Conservation (phyloP, 2,113 vertebrate species). For the Lynx canadensis region DNA sequence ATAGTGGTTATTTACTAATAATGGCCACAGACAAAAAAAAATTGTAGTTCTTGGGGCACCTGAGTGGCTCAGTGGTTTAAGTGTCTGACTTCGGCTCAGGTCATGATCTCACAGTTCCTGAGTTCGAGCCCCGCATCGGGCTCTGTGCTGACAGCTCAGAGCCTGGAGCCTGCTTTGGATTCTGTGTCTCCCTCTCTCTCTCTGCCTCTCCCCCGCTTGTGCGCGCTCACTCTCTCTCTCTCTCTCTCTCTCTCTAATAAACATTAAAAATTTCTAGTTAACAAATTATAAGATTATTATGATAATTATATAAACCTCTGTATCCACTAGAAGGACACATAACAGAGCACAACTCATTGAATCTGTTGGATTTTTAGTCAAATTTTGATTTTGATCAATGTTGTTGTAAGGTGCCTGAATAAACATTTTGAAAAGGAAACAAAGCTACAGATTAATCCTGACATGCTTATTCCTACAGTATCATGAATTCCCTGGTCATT, state of each 20-base stretch:
- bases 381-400: background rate
- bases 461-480: constrained; percentile 86
- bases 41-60: too few species aligned
- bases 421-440: background rate
- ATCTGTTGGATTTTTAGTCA: constrained; percentile 34
- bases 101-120: too few species aligned
- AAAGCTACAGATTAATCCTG: background rate
- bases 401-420: background rate
- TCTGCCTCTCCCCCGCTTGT: too few species aligned
- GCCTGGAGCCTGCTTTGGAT: too few species aligned
- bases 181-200: too few species aligned
- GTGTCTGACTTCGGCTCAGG: too few species aligned
- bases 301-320: background rate
- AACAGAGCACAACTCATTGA: background rate
- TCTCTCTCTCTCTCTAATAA: too few species aligned
- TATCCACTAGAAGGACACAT: background rate
- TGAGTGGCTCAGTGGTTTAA: too few species aligned
- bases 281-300: background rate
- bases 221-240: too few species aligned
- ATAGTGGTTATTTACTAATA: background rate
- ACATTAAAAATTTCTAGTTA: background rate
- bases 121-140: too few species aligned
- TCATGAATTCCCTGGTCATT: constrained; percentile 99
- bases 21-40: background rate
- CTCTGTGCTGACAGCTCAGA: too few species aligned